These are phyloP conservation scores for Tympanuchus pallidicinctus DNA, from an alignment of 2,113 vertebrate species.

Conservation along the genomic window DNA sequence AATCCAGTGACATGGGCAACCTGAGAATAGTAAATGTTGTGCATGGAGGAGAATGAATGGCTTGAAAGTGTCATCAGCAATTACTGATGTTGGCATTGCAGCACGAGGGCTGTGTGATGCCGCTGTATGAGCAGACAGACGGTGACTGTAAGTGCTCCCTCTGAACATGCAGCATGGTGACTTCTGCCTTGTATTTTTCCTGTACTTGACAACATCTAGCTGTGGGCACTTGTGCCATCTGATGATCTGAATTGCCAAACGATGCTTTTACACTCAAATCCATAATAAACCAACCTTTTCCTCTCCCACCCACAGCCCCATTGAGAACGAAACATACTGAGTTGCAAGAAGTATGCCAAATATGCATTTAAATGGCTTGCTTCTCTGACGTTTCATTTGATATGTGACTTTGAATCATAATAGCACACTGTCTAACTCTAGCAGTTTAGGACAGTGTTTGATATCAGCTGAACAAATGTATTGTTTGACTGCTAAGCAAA, in stretches of 20 bases:
- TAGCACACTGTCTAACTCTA: constrained; percentile 28
- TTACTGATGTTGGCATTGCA: background rate
- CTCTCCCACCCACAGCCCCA: constrained; percentile 43
- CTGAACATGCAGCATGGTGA: background rate
- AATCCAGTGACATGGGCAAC: background rate
- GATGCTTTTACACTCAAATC: constrained; percentile 10
- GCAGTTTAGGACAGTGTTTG: constrained; percentile 12
- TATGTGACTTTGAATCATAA: constrained; percentile 67
- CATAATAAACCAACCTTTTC: constrained; percentile 44
- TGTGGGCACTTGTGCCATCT: constrained; percentile 1
- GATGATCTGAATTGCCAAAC: constrained; percentile 9
- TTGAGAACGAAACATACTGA: constrained; percentile 46
- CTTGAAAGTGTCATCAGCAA: background rate
- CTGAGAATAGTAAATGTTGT: background rate
- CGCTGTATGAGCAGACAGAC: background rate
- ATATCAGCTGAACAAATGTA: constrained; percentile 43
- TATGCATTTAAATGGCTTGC: constrained; percentile 65
- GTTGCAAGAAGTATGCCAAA: constrained; percentile 61
- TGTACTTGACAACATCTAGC: background rate
- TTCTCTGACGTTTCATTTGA: constrained; percentile 48
- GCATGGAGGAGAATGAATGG: background rate
- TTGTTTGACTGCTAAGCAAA: constrained; percentile 31
- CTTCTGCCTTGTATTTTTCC: background rate
- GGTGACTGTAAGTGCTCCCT: background rate
- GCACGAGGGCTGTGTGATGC: background rate